phyloP scores from a whole-genome alignment of 2,113 vertebrate genomes.

The Cyanoramphus novaezelandiae region DNA sequence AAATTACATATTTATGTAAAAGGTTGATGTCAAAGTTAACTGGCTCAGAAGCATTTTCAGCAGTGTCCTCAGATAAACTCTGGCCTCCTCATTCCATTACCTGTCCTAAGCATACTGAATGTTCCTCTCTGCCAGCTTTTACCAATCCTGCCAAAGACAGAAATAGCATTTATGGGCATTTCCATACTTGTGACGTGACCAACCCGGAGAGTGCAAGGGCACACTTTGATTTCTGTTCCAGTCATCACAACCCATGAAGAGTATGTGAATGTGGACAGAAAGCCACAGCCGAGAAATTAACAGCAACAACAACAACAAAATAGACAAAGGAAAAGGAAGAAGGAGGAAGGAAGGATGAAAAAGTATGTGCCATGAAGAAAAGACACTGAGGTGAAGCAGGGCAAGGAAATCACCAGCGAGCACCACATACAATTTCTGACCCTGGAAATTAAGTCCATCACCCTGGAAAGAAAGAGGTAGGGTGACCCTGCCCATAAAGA shows the following conservation, averaged over 20 bases:
- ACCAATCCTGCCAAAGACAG: neutral
- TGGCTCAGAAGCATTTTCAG: neutral
- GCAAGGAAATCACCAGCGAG: accelerated
- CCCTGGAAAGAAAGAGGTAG: neutral
- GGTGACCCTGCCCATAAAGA: too few relatives aligned
- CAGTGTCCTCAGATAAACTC: neutral
- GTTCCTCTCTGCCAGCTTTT: neutral
- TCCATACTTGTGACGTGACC: neutral
- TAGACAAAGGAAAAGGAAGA: neutral
- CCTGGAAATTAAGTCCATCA: neutral
- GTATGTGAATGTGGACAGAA: neutral
- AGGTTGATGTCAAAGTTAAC: neutral
- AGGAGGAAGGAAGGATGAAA: neutral
- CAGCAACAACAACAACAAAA: neutral
- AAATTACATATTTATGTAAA: neutral
- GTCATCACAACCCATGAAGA: neutral
- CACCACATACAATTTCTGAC: neutral
- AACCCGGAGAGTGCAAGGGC: neutral
- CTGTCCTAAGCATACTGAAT: neutral
- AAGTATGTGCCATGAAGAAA: neutral
- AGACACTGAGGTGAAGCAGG: neutral
- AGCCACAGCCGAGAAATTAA: neutral
- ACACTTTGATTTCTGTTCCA: neutral
- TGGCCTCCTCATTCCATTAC: neutral
- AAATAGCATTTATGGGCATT: neutral